Conservation (phyloP, 2,797 vertebrate genomes). For the Sparus aurata region DNA sequence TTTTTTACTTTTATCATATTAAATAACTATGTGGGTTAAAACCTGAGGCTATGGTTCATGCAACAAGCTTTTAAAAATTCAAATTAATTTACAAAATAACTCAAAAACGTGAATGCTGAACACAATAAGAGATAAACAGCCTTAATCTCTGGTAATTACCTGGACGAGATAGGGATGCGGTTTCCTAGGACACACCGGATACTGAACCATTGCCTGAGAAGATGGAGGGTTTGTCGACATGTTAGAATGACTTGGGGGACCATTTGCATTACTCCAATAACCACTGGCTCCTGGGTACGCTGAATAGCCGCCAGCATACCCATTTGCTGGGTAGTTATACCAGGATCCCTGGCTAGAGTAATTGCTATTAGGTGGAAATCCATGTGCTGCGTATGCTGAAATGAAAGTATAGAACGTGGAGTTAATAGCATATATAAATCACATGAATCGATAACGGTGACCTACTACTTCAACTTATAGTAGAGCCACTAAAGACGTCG, state of each 20-base stretch:
- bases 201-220: constrained; percentile 90
- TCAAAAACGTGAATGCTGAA: neutral
- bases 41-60: neutral
- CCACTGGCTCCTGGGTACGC: constrained; percentile 85
- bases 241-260: constrained; percentile 86
- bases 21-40: neutral
- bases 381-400: constrained; percentile 87
- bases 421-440: constrained; percentile 74
- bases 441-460: constrained; percentile 59
- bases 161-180: constrained; percentile 81
- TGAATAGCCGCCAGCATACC: constrained; percentile 85
- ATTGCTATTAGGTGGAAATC: constrained; percentile 86
- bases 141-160: constrained; percentile 66
- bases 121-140: neutral
- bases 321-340: constrained; percentile 88
- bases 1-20: neutral
- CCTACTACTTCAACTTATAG: constrained; percentile 66
- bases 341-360: constrained; percentile 87
- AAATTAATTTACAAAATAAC: neutral
- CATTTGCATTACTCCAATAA: constrained; percentile 87
- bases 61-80: neutral
- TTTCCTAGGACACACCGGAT: constrained; percentile 87
- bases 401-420: constrained; percentile 85
- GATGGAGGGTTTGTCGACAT: constrained; percentile 88
- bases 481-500: constrained; percentile 60